Percentiles rank a stretch among this genome's conserved stretches.
Conservation (phyloP, 2,888 invertebrate species). For the Platypus cylindrus region DNA sequence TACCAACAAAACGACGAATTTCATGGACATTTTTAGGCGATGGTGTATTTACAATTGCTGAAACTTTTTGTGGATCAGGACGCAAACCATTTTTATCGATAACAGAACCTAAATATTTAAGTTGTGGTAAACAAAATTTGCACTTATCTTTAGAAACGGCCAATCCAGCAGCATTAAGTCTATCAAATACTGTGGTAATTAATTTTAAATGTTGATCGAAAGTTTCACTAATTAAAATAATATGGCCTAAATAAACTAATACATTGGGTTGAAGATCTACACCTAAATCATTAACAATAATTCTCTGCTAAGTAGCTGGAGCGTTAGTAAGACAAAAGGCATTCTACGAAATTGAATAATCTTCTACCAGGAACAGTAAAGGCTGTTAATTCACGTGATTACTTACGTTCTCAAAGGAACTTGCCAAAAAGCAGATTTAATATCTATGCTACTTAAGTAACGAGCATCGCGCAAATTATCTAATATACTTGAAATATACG, state of each 20-base stretch:
- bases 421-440: slow-evolving; percentile 4
- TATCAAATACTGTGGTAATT: slow-evolving; percentile 3
- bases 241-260: slow-evolving; percentile 16
- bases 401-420: background rate
- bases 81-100: slow-evolving; percentile 5
- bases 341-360: slow-evolving; percentile 3
- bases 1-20: slow-evolving; percentile 21
- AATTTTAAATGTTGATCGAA: slow-evolving; percentile 17
- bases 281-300: slow-evolving; percentile 5
- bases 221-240: slow-evolving; percentile 10
- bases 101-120: slow-evolving; percentile 11
- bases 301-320: background rate
- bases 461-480: slow-evolving; percentile 22
- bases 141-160: slow-evolving; percentile 10
- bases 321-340: slow-evolving; percentile 5
- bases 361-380: background rate
- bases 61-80: slow-evolving; percentile 8
- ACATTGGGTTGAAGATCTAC: slow-evolving; percentile 3
- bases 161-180: slow-evolving; percentile 6
- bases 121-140: slow-evolving; percentile 7
- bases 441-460: no score
- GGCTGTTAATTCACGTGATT: background rate
- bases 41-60: slow-evolving; percentile 13
- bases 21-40: slow-evolving; percentile 17
- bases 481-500: slow-evolving; percentile 21